Conservation (phyloP, 2,888 invertebrate species). For the Nezara viridula region DNA sequence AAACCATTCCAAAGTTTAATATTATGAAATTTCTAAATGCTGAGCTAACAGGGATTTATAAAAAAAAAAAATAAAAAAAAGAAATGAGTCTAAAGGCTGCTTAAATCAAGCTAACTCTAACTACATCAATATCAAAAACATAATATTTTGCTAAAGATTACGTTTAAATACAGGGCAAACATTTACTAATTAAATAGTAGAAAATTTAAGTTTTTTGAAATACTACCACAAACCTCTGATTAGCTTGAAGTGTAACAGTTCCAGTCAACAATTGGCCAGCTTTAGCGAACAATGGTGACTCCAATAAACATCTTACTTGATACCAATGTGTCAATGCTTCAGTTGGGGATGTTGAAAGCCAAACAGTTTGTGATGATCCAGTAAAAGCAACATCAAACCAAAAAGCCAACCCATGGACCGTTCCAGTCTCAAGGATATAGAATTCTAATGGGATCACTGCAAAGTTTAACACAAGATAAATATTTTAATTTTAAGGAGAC, state of each 20-base stretch:
- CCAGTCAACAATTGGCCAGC: slow-evolving; percentile 93
- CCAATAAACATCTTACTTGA: slow-evolving; percentile 95
- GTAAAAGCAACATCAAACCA: slow-evolving; percentile 99
- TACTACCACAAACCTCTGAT: slow-evolving; percentile 79
- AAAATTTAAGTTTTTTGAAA: slow-evolving; percentile 49
- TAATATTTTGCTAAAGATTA: too few species aligned
- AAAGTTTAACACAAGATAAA: slow-evolving; percentile 58
- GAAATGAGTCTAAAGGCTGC: too few species aligned
- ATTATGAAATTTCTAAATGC: too few species aligned
- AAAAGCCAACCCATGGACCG: slow-evolving; percentile 97
- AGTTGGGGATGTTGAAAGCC: slow-evolving; percentile 97
- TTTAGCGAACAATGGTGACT: slow-evolving; percentile 94
- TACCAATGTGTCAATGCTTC: slow-evolving; percentile 99
- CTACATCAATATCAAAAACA: too few species aligned
- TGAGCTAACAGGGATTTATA: too few species aligned
- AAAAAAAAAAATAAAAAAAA: too few species aligned
- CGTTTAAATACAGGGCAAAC: neutral
- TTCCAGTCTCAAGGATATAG: slow-evolving; percentile 91
- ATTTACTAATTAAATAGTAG: neutral
- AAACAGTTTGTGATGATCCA: slow-evolving; percentile 90
- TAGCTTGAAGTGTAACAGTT: slow-evolving; percentile 88
- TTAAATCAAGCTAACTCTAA: too few species aligned
- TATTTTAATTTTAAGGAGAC: neutral
- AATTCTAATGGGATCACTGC: slow-evolving; percentile 93
- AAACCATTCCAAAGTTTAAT: too few species aligned